Base-by-base conservation (phyloP, 2,888 invertebrate species). In the Pandemis cinnamomeana region DNA sequence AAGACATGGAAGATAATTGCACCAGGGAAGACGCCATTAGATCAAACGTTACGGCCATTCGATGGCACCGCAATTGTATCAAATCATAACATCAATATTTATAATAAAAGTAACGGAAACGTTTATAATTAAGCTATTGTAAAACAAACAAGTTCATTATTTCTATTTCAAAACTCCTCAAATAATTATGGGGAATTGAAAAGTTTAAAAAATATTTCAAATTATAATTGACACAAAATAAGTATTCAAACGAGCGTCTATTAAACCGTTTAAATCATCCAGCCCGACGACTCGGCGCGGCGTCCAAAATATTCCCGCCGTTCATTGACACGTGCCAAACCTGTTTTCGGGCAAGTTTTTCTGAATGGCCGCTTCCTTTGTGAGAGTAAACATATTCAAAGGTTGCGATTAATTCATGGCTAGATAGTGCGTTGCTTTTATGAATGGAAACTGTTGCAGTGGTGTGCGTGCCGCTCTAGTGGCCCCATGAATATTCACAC, bases 371-470 rank as follows among this genome's bases (percentile, higher is more conserved):
- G 92, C 91, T 93, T 93, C 93, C 91, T 93, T 92, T 92, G 92
- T 92, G 82, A 91, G 91, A 89, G 91, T 92, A 91, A 92, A 93
- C 92, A 91, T 92, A 93, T 93, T 94, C 92, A 92, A 93, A 94
- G 92, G 93, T 93, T 92, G 94, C 94, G 92, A 94, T 94, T 93
- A 94, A 94, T 94, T 93, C 94, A 93, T 93, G 87, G 93, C 89
- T 91, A 88, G 91, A 90, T 93, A 91, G 91, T 91, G 86, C 88
- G 88, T 88, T 87, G 91, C 85, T 91, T 92, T 94, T 93, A 94
- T 94, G 93, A 94, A 94, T 94, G 93, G 92, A 91, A 87, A 85
- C 78, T 79, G 78, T 72, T 86, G 85, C 83, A 80, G 77, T 77
- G 76, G 91, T 90, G 90, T 92, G 91, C 76, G 91, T 89, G 80